phyloP scores from a whole-genome alignment of 2,888 invertebrate genomes.

The Cecidostiba fungosa region DNA sequence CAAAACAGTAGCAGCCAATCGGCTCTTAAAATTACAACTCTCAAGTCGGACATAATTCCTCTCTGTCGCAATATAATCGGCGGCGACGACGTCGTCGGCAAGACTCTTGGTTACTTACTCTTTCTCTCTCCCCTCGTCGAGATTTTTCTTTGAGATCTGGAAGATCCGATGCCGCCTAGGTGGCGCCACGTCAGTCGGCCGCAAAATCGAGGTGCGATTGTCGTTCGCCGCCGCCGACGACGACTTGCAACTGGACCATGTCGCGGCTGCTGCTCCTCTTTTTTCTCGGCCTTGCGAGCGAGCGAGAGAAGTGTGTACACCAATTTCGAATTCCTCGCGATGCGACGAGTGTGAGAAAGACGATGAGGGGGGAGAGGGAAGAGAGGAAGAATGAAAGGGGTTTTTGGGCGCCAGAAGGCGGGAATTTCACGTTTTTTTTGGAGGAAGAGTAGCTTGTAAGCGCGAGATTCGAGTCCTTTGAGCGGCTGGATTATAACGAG shows the following conservation, averaged over 20 bases:
- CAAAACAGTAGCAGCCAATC: not conserved
- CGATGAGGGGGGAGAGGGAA: not conserved
- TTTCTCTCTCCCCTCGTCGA: not conserved
- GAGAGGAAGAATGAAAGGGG: constrained; percentile 32
- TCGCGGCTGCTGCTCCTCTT: not conserved
- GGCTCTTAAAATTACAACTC: not conserved
- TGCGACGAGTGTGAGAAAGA: not conserved
- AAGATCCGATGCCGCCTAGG: constrained; percentile 60
- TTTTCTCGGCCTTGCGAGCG: constrained; percentile 29
- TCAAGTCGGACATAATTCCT: not conserved
- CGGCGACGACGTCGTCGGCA: not conserved
- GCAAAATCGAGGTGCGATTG: constrained; percentile 46
- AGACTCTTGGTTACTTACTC: not conserved
- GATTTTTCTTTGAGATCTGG: constrained; percentile 51
- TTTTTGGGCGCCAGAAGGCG: constrained; percentile 31
- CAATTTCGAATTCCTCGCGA: constrained; percentile 56
- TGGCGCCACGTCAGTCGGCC: constrained; percentile 64
- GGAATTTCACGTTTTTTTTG: not conserved
- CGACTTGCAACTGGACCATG: constrained; percentile 42
- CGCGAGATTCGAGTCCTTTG: not conserved
- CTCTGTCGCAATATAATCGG: not conserved
- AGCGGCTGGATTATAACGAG: constrained; percentile 11
- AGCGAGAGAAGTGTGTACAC: constrained; percentile 25
- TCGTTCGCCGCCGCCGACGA: not conserved
- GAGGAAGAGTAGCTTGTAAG: not conserved